Conservation (phyloP, 2,113 vertebrate species). For the Ia io region DNA sequence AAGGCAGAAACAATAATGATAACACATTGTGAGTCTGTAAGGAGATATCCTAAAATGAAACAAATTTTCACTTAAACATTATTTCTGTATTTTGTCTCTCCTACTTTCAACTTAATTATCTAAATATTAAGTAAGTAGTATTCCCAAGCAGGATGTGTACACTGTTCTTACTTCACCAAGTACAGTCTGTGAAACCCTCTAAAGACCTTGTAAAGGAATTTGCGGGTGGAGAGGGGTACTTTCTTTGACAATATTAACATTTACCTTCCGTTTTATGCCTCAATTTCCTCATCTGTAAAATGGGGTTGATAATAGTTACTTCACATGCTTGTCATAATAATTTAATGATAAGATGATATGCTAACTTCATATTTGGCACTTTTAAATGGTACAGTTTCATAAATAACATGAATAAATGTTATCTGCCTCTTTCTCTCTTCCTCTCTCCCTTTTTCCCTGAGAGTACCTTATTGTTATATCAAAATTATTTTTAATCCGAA, state of each 20-base stretch:
- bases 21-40: neutral
- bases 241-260: neutral
- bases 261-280: neutral
- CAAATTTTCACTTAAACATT: too few relatives aligned
- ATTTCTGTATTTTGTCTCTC: neutral
- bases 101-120: neutral
- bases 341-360: neutral
- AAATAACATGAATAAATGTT: neutral
- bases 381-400: neutral
- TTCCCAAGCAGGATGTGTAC: neutral
- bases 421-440: neutral
- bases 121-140: neutral
- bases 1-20: neutral
- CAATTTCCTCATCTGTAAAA: neutral
- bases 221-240: neutral
- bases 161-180: slow-evolving; percentile 39
- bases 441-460: neutral
- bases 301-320: neutral
- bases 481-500: neutral
- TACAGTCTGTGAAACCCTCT: neutral
- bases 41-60: neutral
- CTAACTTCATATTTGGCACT: neutral
- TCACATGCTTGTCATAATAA: neutral
- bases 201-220: neutral
- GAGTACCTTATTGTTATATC: neutral